Percentiles rank a stretch among this genome's conserved stretches.
Evolutionary conservation across 2,888 invertebrate species (phyloP).

Genomic region (Arge pagana): DNA sequence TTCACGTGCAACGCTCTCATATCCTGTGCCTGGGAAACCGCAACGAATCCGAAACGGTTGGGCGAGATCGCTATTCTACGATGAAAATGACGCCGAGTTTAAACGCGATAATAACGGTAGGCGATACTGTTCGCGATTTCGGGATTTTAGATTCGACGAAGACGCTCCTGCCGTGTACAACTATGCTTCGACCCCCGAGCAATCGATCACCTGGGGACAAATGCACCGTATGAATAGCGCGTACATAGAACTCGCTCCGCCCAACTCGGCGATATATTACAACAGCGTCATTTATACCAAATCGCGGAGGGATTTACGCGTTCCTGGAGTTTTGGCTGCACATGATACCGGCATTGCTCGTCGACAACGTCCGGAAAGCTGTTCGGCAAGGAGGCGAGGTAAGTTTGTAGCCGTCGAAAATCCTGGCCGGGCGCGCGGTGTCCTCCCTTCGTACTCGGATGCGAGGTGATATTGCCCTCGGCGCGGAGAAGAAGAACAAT

Average conservation of each 20-base stretch:
- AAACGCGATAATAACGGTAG: not conserved
- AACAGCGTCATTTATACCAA: not conserved
- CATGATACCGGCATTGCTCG: slow-evolving; percentile 72
- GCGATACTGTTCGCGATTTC: not conserved
- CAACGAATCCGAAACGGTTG: slow-evolving; percentile 29
- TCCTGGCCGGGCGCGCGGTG: too few relatives aligned
- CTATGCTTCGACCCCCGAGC: not conserved
- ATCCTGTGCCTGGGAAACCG: slow-evolving; percentile 69
- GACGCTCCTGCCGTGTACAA: slow-evolving; percentile 28
- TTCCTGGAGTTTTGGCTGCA: slow-evolving; percentile 72
- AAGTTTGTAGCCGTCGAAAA: slow-evolving; percentile 57
- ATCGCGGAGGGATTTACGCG: slow-evolving; percentile 61
- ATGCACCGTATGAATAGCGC: slow-evolving; percentile 61
- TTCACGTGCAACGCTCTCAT: slow-evolving; percentile 76
- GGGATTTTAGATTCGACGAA: slow-evolving; percentile 9
- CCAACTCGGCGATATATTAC: slow-evolving; percentile 62
- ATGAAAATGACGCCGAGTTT: not conserved
- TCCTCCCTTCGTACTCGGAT: too few relatives aligned
- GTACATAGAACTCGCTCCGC: too few relatives aligned
- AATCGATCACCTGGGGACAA: slow-evolving; percentile 1
- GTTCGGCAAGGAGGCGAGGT: slow-evolving; percentile 75
- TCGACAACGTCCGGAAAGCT: slow-evolving; percentile 69
- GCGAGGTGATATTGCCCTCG: too few relatives aligned
- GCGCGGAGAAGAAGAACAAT: too few relatives aligned
- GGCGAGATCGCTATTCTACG: too few relatives aligned